These are phyloP conservation scores for Acanthurus lineatus DNA, from an alignment of 2,797 vertebrate species.

Conservation along the genomic window DNA sequence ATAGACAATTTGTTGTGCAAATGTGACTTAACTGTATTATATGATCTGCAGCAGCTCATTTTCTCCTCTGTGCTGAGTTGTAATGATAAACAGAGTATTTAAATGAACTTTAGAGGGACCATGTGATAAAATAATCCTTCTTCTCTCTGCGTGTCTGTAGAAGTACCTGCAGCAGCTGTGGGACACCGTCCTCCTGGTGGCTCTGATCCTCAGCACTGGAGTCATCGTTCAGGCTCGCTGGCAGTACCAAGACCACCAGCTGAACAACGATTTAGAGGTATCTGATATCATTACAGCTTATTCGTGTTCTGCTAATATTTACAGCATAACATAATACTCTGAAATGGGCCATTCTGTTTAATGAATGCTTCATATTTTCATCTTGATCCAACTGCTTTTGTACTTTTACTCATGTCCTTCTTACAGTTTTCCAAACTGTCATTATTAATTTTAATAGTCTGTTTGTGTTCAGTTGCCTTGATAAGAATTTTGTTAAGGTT, in stretches of 20 bases:
- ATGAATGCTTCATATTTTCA: too few species aligned
- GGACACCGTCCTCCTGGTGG: conserved; percentile 94
- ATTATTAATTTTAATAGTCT: too few species aligned
- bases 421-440: too few species aligned
- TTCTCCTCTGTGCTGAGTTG: neutral
- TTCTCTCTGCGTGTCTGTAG: conserved; percentile 69
- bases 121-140: neutral
- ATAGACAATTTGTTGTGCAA: neutral
- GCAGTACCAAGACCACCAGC: conserved; percentile 87
- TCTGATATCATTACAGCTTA: neutral
- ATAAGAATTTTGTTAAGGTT: too few species aligned
- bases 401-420: too few species aligned
- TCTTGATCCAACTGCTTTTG: too few species aligned
- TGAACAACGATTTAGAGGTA: conserved; percentile 89
- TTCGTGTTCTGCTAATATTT: neutral
- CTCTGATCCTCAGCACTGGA: conserved; percentile 93
- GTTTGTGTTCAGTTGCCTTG: too few species aligned
- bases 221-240: conserved; percentile 94
- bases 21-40: neutral
- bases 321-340: too few species aligned
- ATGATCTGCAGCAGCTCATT: neutral
- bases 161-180: conserved; percentile 97
- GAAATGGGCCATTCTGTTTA: too few species aligned
- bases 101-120: neutral
- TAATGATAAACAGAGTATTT: neutral